Conservation (phyloP, 2,797 vertebrate genomes). For the Leptoclinus maculatus region DNA sequence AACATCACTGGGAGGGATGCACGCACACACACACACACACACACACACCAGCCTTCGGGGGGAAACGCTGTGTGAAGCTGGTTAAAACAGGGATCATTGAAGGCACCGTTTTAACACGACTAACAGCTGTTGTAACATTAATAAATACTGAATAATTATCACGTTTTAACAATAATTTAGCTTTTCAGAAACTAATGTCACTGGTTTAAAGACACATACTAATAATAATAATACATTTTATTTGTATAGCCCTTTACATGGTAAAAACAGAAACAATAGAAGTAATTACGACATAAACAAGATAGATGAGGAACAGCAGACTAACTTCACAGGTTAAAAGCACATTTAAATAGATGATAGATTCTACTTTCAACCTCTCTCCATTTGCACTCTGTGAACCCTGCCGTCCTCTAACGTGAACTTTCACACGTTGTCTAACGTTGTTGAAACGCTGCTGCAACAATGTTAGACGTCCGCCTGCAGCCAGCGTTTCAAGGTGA, state of each 20-base stretch:
- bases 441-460: neutral
- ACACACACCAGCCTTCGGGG: slow-evolving; percentile 6
- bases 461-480: neutral
- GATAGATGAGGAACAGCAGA: too few relatives aligned
- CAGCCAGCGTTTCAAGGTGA: neutral
- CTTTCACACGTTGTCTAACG: neutral
- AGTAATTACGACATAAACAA: too few relatives aligned
- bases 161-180: neutral
- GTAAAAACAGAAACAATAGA: too few relatives aligned
- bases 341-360: too few relatives aligned
- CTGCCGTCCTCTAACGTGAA: neutral
- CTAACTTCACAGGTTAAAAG: too few relatives aligned
- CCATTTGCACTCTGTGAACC: neutral
- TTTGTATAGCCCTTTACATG: too few relatives aligned
- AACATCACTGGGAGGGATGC: neutral
- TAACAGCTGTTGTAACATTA: neutral
- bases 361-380: neutral
- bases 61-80: neutral
- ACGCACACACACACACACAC: neutral
- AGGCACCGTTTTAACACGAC: neutral
- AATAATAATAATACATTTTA: too few relatives aligned
- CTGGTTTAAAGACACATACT: too few relatives aligned
- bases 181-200: neutral
- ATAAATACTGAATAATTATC: neutral
- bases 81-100: neutral